These are phyloP conservation scores for Alauda arvensis DNA, from an alignment of 2,797 vertebrate genomes.

Conservation along the genomic window DNA sequence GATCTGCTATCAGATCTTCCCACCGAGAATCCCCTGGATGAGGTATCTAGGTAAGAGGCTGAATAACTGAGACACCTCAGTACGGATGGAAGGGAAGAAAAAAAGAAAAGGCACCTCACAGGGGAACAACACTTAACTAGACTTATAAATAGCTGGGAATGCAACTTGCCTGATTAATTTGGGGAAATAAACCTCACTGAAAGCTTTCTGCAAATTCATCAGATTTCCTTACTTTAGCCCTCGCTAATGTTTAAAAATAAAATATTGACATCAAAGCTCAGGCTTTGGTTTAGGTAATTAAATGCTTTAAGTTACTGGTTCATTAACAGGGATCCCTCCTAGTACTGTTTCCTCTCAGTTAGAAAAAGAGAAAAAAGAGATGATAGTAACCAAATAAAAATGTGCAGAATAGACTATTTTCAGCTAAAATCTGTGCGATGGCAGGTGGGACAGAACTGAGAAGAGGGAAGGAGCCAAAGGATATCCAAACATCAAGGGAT, in stretches of 20 bases:
- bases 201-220: slow-evolving; percentile 61
- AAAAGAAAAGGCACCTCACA: slow-evolving; percentile 24
- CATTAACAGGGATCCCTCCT: slow-evolving; percentile 14
- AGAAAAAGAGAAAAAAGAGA: rapidly evolving
- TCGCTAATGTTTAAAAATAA: slow-evolving; percentile 34
- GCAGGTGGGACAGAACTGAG: neutral
- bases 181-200: slow-evolving; percentile 48
- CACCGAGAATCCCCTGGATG: slow-evolving; percentile 54
- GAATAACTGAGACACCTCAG: slow-evolving; percentile 52
- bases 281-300: slow-evolving; percentile 59
- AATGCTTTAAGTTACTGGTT: slow-evolving; percentile 45
- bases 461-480: neutral
- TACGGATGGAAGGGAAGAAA: neutral
- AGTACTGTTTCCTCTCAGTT: neutral
- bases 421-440: neutral
- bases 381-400: neutral
- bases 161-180: slow-evolving; percentile 66
- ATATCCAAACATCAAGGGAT: neutral
- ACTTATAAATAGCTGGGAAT: slow-evolving; percentile 70
- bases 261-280: slow-evolving; percentile 46
- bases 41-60: slow-evolving; percentile 65
- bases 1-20: slow-evolving; percentile 63
- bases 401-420: neutral
- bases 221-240: slow-evolving; percentile 31
- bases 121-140: slow-evolving; percentile 67